Percentiles rank a stretch among this genome's conserved stretches.
phyloP scores from a whole-genome alignment of 2,113 vertebrate species.

The Origma solitaria region DNA sequence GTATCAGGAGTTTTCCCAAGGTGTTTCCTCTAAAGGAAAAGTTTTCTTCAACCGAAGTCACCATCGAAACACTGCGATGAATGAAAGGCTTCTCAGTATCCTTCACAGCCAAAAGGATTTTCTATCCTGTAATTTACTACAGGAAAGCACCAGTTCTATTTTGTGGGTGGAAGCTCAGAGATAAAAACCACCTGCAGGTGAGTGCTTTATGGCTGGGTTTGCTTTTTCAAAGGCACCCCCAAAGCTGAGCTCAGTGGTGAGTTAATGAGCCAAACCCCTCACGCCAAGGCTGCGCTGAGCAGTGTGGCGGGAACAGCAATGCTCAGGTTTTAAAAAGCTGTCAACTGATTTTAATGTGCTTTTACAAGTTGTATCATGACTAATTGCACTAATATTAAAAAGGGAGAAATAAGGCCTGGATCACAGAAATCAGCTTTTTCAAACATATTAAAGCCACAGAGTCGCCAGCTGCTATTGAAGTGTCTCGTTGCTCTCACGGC shows the following conservation, averaged over 20 bases:
- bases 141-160: background rate
- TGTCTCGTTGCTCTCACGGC: fast-evolving
- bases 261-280: background rate
- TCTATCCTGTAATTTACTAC: background rate
- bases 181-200: background rate
- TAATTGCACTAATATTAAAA: background rate
- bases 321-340: background rate
- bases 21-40: background rate
- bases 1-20: background rate
- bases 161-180: background rate
- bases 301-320: background rate
- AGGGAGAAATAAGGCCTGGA: background rate
- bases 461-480: fast-evolving
- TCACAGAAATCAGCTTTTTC: background rate
- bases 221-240: background rate
- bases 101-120: background rate
- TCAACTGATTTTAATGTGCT: background rate
- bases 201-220: background rate
- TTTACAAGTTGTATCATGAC: background rate
- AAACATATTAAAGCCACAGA: background rate
- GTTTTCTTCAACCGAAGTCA: background rate
- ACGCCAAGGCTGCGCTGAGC: background rate
- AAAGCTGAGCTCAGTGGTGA: background rate
- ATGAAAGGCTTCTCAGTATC: background rate
- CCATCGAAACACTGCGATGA: background rate